Percentiles rank a stretch among this genome's conserved stretches.
Evolutionary conservation across 35 echinoderm and acorn worm genomes (phyloP).

Genomic region (Heliocidaris tuberculata): DNA sequence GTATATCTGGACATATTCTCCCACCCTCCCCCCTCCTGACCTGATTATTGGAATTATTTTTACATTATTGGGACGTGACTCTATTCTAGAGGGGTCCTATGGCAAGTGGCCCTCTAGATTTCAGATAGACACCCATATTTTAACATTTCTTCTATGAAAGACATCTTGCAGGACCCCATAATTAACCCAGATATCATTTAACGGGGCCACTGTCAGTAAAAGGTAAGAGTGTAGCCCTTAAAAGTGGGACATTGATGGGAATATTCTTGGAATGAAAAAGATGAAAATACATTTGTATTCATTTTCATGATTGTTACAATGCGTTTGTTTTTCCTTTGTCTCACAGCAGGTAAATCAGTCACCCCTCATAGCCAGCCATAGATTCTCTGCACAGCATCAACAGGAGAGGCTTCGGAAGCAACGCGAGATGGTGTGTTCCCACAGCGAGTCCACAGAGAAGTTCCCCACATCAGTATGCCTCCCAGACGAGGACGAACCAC

Average conservation of each 20-base stretch:
- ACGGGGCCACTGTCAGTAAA: neutral
- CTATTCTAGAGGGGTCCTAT: too few species aligned
- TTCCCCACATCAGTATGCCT: conserved; percentile 73
- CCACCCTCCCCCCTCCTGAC: too few species aligned
- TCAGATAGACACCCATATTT: too few species aligned
- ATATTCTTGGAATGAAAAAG: neutral
- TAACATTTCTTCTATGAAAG: too few species aligned
- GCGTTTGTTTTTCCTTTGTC: neutral
- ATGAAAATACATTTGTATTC: neutral
- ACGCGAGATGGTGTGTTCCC: conserved; percentile 62
- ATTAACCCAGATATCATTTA: too few species aligned
- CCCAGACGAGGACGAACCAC: conserved; percentile 77
- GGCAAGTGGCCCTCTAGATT: too few species aligned
- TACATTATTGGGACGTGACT: too few species aligned
- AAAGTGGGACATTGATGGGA: neutral
- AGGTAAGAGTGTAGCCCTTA: neutral
- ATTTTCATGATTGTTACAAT: neutral
- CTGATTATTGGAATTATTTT: too few species aligned
- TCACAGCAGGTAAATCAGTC: conserved; percentile 66
- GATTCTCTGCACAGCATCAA: conserved; percentile 64
- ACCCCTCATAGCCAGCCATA: conserved; percentile 59
- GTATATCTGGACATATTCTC: too few species aligned
- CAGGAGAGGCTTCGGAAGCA: conserved; percentile 73
- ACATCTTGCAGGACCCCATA: too few species aligned
- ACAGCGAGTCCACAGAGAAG: conserved; percentile 74